Conservation (phyloP, 2,888 invertebrate genomes). For the Xestia c-nigrum region DNA sequence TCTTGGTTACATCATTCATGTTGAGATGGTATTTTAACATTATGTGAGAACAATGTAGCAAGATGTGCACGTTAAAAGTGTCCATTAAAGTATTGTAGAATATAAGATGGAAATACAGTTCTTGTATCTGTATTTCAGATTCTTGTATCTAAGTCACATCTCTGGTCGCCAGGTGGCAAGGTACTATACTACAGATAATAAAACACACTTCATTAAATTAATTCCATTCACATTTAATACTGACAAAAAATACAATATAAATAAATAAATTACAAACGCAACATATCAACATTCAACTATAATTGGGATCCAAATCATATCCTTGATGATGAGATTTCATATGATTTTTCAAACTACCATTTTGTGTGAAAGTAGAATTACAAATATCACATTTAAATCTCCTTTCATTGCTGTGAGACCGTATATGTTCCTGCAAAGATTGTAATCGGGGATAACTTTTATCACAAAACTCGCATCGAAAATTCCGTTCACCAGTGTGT, state of each 20-base stretch:
- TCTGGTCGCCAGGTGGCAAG: too few species aligned
- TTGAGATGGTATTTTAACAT: too few species aligned
- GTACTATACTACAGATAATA: not conserved
- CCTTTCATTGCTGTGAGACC: constrained; percentile 89
- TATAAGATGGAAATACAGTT: too few species aligned
- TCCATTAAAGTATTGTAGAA: too few species aligned
- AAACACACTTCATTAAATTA: constrained; percentile 18
- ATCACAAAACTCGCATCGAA: constrained; percentile 90
- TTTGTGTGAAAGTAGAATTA: constrained; percentile 89
- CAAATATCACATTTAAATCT: constrained; percentile 89
- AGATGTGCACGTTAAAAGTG: too few species aligned
- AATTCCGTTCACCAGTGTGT: constrained; percentile 89
- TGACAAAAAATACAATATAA: constrained; percentile 44
- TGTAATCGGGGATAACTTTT: constrained; percentile 91
- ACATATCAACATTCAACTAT: constrained; percentile 60
- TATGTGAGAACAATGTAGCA: too few species aligned
- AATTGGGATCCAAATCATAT: constrained; percentile 75
- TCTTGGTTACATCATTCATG: too few species aligned
- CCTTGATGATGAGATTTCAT: constrained; percentile 89
- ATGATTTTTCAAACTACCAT: constrained; percentile 90
- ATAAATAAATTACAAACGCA: constrained; percentile 24
- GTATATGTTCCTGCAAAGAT: constrained; percentile 90
- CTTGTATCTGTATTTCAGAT: too few species aligned
- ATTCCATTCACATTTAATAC: constrained; percentile 62
- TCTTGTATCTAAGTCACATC: too few species aligned